Conservation (phyloP, 2,113 vertebrate species). For the Azemiops feae region DNA sequence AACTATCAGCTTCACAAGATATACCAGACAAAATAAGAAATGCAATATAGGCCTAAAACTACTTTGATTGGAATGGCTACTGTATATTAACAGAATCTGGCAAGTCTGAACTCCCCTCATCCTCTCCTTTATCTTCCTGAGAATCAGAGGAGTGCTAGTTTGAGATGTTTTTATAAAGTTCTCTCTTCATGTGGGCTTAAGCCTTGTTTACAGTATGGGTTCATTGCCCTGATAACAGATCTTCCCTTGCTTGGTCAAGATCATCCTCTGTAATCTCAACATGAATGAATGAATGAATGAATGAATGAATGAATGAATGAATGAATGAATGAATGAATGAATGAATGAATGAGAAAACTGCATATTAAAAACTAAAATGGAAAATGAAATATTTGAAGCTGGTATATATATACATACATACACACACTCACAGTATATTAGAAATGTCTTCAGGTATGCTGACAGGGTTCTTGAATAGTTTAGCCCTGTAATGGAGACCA, state of each 20-base stretch:
- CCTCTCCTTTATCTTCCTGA: background rate
- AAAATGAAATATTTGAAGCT: background rate
- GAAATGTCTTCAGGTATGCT: background rate
- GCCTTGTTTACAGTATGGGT: background rate
- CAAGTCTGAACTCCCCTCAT: background rate
- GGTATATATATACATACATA: too few species aligned
- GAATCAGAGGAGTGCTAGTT: background rate
- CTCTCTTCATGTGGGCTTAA: background rate
- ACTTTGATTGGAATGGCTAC: background rate
- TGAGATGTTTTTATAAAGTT: background rate
- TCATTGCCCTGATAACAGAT: background rate
- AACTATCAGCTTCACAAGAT: background rate
- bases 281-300: background rate
- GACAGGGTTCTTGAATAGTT: background rate
- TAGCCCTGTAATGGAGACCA: constrained; percentile 7
- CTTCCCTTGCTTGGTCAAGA: background rate
- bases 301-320: background rate
- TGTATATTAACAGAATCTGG: background rate
- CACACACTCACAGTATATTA: background rate
- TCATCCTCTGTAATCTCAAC: background rate
- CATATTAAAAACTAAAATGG: background rate
- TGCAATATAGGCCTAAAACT: background rate
- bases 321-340: background rate
- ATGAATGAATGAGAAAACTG: background rate
- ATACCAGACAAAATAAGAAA: background rate